Base-by-base conservation (phyloP, 2,888 invertebrate species). In the Hydrotaea diabolus region DNA sequence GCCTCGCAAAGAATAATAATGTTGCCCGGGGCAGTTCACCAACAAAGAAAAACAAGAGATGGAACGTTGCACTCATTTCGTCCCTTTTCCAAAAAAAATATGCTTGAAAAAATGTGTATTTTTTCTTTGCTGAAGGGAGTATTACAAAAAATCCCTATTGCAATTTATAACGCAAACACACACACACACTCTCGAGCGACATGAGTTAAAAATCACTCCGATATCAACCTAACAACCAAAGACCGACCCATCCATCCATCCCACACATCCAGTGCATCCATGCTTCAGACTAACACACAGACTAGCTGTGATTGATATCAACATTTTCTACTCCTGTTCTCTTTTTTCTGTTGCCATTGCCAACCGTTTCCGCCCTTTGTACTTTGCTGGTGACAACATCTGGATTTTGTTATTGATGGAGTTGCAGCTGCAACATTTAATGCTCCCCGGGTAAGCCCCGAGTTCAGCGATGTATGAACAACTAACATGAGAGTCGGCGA, bases 351-450 rank as follows among this genome's bases (percentile, higher is more conserved):
- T 8, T 23, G 23, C 46, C 23, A 11, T 11, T 46, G 39, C 69
- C 43, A 69, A 21, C 17, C 23, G 43, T 23, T 46, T 46, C 23
- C 46, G n/a, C 62, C 36, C 36, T n/a, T 31, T 17, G 43, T 19
- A 46, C 77, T 85, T 31, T 2, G 85, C 69, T 77, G 77, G 77
- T 85, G 85, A 77, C 85, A 85, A 82, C 82, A 85, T 79, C 79
- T 85, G 82, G 69, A 43, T 79, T 79, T 74, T 69, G 79, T 85
- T 85, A 82, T 82, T 85, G 82, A 85, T 85, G 73, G 82, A 64
- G 74, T 77, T 57, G 53, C 43, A 49, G 53, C 49, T 77, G 76
- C 62, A 69, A 23, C 46, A 31, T 62, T 62, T 62, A 31, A 62
- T 31, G 62, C 2, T 59, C 15, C 15, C 59, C 13, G 15, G 0